Base-by-base conservation (phyloP, 2,797 vertebrate species). In the Cryptoblepharus egeriae region DNA sequence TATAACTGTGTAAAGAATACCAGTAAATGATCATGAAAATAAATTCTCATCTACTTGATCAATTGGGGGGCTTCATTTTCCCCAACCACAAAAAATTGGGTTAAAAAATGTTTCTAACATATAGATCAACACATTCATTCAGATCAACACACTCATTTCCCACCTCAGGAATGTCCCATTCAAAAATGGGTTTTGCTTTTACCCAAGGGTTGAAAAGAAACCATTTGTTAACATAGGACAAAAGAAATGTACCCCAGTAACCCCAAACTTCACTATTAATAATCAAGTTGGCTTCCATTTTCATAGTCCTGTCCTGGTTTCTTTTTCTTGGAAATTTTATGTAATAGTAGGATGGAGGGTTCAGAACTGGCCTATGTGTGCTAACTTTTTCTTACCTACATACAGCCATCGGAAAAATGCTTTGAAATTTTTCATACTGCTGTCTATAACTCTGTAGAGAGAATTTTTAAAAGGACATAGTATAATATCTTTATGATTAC, bases 351-450 rank as follows among this genome's bases (percentile, higher is more conserved):
- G 28, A 79, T 18, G 13, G 2, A 42, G 74, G 1, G 11, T 30
- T 45, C 15, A 12, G 52, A 81, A 3, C 49, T 45, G 28, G 9
- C 6, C 4, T 57, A 1, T 4, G 32, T 42, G 32, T 15, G 86
- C 57, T 63, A 87, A 5, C 26, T 49, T 52, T 74, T 65, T 58
- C 98, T 97, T 96, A 99, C 99, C 99, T 52, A 99, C 98, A 92
- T 99, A 99, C 0, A 99, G 94, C 98, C 99, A 99, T 70, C 98
- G 97, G 89, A 99, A 99, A 96, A 99, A 99, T 1, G 99, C 98
- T 93, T 99, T 99, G 94, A 99, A 99, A 95, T 99, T 99, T 95
- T 99, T 99, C 97, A 99, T 99, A 72, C 99, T 99, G 86, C 98
- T 99, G 94, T 99, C 99, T 57, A 99, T 99, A 89, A 99, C 99